Evolutionary conservation across 2,888 invertebrate genomes (phyloP).

Genomic region (Pteria penguin): DNA sequence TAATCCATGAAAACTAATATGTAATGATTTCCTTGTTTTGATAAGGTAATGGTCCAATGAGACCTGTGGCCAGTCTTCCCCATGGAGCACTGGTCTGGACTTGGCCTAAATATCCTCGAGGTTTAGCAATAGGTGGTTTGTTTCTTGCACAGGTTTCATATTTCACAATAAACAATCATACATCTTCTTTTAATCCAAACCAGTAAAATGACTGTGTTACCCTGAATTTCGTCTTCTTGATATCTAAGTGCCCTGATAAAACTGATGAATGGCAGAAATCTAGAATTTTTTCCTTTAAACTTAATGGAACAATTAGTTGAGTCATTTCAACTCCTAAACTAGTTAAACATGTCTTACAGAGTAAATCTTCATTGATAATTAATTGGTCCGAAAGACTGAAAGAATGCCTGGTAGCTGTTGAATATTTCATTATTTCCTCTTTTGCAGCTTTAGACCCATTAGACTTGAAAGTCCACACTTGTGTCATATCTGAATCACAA

Average conservation of each 20-base stretch:
- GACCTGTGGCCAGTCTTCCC: constrained; percentile 26
- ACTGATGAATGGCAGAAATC: not conserved
- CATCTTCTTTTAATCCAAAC: constrained; percentile 11
- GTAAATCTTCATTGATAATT: not conserved
- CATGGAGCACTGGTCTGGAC: constrained; percentile 86
- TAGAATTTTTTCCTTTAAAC: constrained; percentile 10
- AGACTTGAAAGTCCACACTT: not conserved
- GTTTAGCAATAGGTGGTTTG: constrained; percentile 4
- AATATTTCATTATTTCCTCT: constrained; percentile 4
- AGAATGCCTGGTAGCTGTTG: constrained; percentile 8
- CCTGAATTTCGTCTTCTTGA: constrained; percentile 11
- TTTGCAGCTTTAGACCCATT: not conserved
- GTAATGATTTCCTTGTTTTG: constrained; percentile 24
- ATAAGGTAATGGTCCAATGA: constrained; percentile 34
- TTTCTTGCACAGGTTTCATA: constrained; percentile 24
- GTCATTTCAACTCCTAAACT: not conserved
- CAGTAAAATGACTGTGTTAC: constrained; percentile 26
- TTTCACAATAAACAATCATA: not conserved
- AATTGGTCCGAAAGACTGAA: constrained; percentile 4
- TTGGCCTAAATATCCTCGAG: constrained; percentile 81
- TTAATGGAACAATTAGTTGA: constrained; percentile 1
- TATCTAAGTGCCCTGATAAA: constrained; percentile 19
- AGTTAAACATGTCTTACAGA: not conserved
- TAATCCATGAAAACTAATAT: constrained; percentile 33
- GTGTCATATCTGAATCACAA: not conserved